Conservation (phyloP, 2,113 vertebrate genomes). For the Cricetomys ansorgei region DNA sequence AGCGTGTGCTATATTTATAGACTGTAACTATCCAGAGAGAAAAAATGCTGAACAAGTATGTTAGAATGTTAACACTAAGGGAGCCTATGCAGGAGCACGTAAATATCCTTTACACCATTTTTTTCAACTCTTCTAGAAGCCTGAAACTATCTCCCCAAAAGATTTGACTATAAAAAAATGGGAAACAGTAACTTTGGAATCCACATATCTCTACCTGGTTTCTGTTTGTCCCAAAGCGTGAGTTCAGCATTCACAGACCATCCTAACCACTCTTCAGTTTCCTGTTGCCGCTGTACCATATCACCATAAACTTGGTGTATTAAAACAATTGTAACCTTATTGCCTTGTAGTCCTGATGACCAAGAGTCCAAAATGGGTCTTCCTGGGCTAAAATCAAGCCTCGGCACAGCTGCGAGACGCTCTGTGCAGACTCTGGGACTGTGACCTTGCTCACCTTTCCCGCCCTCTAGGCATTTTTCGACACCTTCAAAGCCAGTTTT, state of each 20-base stretch:
- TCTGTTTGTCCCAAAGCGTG: neutral
- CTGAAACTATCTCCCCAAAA: neutral
- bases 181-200: neutral
- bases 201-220: neutral
- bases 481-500: neutral
- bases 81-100: neutral
- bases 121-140: slow-evolving; percentile 42
- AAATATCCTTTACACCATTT: slow-evolving; percentile 30
- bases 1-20: neutral
- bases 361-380: neutral
- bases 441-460: neutral
- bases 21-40: neutral
- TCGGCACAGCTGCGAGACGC: rapidly evolving
- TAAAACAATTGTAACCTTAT: neutral
- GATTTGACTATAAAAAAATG: neutral
- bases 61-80: slow-evolving; percentile 39
- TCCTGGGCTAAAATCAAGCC: neutral
- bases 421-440: neutral
- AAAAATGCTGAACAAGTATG: slow-evolving; percentile 13
- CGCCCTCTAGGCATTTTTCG: neutral
- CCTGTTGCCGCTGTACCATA: neutral
- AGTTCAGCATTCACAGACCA: neutral
- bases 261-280: neutral
- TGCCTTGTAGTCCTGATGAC: neutral
- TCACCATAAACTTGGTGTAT: neutral